Conservation (phyloP, 2,113 vertebrate species). For the Atlantisia rogersi region DNA sequence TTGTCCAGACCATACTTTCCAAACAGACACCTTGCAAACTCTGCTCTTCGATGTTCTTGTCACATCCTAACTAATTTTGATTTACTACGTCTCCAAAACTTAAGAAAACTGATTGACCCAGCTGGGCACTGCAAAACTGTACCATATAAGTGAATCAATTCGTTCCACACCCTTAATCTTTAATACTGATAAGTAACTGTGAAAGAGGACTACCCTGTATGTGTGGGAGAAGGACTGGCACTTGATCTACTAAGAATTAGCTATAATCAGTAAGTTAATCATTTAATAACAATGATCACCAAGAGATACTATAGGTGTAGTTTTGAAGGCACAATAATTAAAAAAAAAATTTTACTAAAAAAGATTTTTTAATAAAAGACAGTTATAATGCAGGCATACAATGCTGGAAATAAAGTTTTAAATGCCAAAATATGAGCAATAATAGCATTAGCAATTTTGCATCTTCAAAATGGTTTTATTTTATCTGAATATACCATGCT, state of each 20-base stretch:
- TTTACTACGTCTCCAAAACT: not conserved
- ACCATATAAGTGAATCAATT: not conserved
- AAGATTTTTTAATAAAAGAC: not conserved
- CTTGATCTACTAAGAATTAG: not conserved
- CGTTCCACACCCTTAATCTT: not conserved
- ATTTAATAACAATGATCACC: not conserved
- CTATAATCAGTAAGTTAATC: not conserved
- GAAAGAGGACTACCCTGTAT: not conserved
- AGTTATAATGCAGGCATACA: not conserved
- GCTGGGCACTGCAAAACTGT: not conserved
- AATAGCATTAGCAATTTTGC: not conserved
- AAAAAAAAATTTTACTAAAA: not conserved
- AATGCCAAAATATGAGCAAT: not conserved
- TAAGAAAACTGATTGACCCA: not conserved
- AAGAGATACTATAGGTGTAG: not conserved
- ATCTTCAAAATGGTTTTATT: not conserved
- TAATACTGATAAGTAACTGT: not conserved
- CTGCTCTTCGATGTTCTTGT: not conserved
- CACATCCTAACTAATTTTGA: not conserved
- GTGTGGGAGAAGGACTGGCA: not conserved
- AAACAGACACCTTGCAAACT: not conserved
- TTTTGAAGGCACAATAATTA: not conserved
- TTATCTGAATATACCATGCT: accelerated
- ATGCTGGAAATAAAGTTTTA: not conserved
- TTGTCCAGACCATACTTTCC: not conserved